Base-by-base conservation (phyloP, 2,888 invertebrate species). In the Clunio marinus region DNA sequence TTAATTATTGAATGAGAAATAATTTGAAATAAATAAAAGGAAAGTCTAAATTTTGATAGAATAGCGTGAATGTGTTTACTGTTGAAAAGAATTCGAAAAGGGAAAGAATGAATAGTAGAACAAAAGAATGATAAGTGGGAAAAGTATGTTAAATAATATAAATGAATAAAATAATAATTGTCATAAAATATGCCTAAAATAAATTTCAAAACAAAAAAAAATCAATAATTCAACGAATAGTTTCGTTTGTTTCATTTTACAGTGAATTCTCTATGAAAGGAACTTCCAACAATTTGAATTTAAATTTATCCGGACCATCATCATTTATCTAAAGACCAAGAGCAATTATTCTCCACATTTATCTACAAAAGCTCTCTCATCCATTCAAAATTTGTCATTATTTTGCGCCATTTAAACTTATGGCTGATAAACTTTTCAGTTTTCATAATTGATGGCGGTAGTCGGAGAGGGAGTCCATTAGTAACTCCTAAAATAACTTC, bases 361-460 rank as follows among this genome's bases (percentile, higher is more conserved):
- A 27, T 3, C 46, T 27, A 45, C 22, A 46, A 27, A 65, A 65
- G 46, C 3, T 25, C 27, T 28, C 22, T 45, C 63, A 45, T 27
- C 63, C 63, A 65, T 46, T 37, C 17, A n/a, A 32, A 45, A 20
- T 46, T 5, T 20, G 51, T 65, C 63, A 41, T 65, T 65, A 65
- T 65, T 65, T 37, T 65, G 63, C 63, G 20, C 41, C 63, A 65
- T 65, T 65, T 65, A 65, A 65, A 65, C 46, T 65, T 65, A 65
- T 62, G 17, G 51, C 51, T n/a, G 15, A 41, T 51, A n/a, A n/a
- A n/a, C n/a, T n/a, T n/a, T n/a, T n/a, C n/a, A n/a, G n/a, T n/a
- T n/a, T n/a, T n/a, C n/a, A n/a, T n/a, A n/a, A n/a, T n/a, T n/a
- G n/a, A n/a, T n/a, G n/a, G n/a, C n/a, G n/a, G n/a, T n/a, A n/a